These are phyloP conservation scores for Chalcosyrphus nemorum DNA, from an alignment of 2,888 invertebrate genomes.

Conservation along the genomic window DNA sequence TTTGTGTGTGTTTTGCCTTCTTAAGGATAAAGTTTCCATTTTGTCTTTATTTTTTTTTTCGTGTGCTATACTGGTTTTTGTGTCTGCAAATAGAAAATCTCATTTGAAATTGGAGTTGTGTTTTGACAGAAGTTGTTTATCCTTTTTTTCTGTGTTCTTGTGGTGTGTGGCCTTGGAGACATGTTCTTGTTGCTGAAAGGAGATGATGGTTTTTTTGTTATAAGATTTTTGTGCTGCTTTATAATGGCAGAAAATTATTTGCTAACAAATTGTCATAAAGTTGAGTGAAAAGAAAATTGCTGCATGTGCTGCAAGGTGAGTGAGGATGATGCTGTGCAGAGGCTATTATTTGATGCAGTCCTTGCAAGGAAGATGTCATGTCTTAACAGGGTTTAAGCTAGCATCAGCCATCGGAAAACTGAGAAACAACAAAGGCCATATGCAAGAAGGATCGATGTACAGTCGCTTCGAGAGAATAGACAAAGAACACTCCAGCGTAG, in stretches of 20 bases:
- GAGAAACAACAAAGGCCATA: too few species aligned
- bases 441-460: too few species aligned
- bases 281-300: conserved; percentile 29
- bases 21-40: conserved; percentile 24
- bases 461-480: too few species aligned
- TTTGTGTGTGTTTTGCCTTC: not conserved
- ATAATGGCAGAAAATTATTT: conserved; percentile 3
- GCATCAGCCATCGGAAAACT: too few species aligned
- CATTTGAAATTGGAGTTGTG: conserved; percentile 57
- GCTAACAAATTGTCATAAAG: conserved; percentile 7
- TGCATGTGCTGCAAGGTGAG: conserved; percentile 27
- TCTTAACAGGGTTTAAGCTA: too few species aligned
- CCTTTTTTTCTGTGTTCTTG: conserved; percentile 29
- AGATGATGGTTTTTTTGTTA: not conserved
- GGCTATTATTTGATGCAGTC: too few species aligned
- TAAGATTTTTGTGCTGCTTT: conserved; percentile 4
- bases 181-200: conserved; percentile 31
- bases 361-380: too few species aligned
- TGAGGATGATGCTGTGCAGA: not conserved
- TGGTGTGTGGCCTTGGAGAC: conserved; percentile 44
- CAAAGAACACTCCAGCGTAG: too few species aligned
- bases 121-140: conserved; percentile 53
- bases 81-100: conserved; percentile 61
- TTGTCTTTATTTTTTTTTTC: not conserved
- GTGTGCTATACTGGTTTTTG: conserved; percentile 15